Percentiles rank a stretch among this genome's conserved stretches.
Evolutionary conservation across 2,113 vertebrate species (phyloP).

Genomic region (Phodopus roborovskii): DNA sequence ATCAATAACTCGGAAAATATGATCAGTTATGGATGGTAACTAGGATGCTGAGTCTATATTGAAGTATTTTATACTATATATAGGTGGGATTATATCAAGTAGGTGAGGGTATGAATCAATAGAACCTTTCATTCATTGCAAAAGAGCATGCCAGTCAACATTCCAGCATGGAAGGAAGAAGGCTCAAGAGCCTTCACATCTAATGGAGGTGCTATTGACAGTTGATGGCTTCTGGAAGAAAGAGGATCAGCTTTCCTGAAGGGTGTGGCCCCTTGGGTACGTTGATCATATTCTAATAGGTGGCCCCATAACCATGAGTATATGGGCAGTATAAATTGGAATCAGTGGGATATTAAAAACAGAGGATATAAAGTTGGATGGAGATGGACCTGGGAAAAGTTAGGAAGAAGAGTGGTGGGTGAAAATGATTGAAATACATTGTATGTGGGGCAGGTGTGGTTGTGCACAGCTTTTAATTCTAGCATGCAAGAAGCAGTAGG

Average conservation of each 20-base stretch:
- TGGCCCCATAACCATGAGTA: not conserved
- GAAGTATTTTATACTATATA: not conserved
- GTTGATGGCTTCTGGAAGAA: not conserved
- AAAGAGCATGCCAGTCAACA: not conserved
- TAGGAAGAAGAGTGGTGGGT: not conserved
- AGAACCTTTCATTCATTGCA: not conserved
- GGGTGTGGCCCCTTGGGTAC: not conserved
- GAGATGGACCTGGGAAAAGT: not conserved
- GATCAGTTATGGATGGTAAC: constrained; percentile 21
- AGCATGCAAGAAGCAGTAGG: not conserved
- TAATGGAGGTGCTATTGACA: not conserved
- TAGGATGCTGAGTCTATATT: constrained; percentile 11
- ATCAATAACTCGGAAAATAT: constrained; percentile 43
- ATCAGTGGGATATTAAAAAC: not conserved
- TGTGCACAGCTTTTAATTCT: not conserved
- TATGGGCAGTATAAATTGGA: not conserved
- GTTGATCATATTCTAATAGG: not conserved
- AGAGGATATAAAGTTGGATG: not conserved
- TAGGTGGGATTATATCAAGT: constrained; percentile 40
- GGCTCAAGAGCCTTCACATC: not conserved
- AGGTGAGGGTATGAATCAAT: not conserved
- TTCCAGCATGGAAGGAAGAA: not conserved
- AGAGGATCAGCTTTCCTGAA: not conserved
- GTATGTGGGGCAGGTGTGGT: not conserved
- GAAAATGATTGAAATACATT: not conserved